Evolutionary conservation across 2,888 invertebrate species (phyloP).

Genomic region (Timandra comae): DNA sequence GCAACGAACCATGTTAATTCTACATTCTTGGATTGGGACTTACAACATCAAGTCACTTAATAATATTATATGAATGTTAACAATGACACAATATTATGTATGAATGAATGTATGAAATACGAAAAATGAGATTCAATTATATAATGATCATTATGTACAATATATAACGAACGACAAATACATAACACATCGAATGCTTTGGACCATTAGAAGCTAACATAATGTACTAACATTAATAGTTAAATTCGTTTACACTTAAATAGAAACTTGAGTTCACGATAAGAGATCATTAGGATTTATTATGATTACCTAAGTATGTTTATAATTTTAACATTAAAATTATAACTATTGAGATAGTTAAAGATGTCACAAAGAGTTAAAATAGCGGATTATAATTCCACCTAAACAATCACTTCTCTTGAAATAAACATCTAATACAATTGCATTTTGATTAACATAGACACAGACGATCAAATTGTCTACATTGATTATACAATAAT

Average conservation of each 20-base stretch:
- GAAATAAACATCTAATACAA: no score
- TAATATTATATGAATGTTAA: background rate
- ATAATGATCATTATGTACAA: constrained; percentile 8
- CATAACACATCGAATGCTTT: constrained; percentile 20
- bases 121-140: no score
- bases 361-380: no score
- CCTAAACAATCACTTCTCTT: no score
- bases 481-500: no score
- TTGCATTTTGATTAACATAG: no score
- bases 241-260: constrained; percentile 24
- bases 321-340: no score
- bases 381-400: no score
- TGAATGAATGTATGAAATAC: no score
- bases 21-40: constrained; percentile 64
- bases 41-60: constrained; percentile 35
- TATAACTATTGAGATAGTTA: no score
- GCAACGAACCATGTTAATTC: constrained; percentile 15
- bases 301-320: background rate
- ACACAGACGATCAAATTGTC: no score
- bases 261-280: constrained; percentile 11
- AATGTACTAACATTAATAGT: constrained; percentile 1
- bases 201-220: constrained; percentile 41
- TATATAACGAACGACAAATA: constrained; percentile 11
- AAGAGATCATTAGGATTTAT: constrained; percentile 1
- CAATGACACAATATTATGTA: no score